A percentile compares a stretch with the other conserved stretches of the same genome.
These are phyloP conservation scores for Poeciliopsis retropinna DNA, from an alignment of 2,113 vertebrate genomes.

Conservation along the genomic window DNA sequence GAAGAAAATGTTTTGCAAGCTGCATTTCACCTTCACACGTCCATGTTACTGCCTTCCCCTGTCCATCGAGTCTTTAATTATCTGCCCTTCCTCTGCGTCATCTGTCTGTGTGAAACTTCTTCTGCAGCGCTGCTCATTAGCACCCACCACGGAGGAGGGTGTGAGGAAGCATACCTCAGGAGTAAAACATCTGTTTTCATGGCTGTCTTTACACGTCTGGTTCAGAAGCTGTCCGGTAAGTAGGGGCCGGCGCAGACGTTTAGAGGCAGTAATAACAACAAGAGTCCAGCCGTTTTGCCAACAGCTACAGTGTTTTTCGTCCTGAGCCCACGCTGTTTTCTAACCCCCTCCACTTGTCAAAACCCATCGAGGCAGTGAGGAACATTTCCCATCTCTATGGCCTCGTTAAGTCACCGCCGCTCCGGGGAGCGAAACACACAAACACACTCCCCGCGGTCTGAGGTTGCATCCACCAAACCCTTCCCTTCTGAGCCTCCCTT, in stretches of 20 bases:
- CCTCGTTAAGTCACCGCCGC: constrained; percentile 57
- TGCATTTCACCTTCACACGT: constrained; percentile 1
- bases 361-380: constrained; percentile 57
- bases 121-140: constrained; percentile 1
- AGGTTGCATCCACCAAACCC: constrained; percentile 50
- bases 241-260: constrained; percentile 47
- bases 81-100: constrained; percentile 1
- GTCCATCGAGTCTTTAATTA: constrained; percentile 9
- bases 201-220: constrained; percentile 30
- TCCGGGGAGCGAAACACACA: constrained; percentile 42
- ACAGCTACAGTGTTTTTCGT: constrained; percentile 71
- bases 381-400: constrained; percentile 64
- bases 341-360: constrained; percentile 61
- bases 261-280: constrained; percentile 68
- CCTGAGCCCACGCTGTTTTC: constrained; percentile 51
- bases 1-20: neutral
- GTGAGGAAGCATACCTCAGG: constrained; percentile 33
- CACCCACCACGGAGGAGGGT: constrained; percentile 3
- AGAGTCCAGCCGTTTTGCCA: constrained; percentile 56
- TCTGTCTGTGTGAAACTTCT: constrained; percentile 20
- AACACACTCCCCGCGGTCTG: constrained; percentile 47
- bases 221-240: constrained; percentile 44
- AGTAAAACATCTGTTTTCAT: constrained; percentile 45
- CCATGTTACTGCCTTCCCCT: neutral
- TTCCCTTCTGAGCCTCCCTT: constrained; percentile 46